Percentiles rank a stretch among this genome's conserved stretches.
phyloP scores from a whole-genome alignment of 2,888 invertebrate genomes.

The Drosophila flavopinicola region DNA sequence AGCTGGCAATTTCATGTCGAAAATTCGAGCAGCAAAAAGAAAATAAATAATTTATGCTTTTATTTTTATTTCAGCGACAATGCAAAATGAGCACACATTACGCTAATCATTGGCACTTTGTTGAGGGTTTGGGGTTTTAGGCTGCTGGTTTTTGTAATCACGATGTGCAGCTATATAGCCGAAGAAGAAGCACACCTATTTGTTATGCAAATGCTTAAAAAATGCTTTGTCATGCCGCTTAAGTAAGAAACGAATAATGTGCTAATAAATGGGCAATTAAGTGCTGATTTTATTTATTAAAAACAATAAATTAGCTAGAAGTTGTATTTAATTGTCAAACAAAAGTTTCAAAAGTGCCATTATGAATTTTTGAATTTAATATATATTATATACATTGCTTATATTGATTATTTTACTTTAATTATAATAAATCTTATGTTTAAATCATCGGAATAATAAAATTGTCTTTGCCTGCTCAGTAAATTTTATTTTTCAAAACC shows the following conservation, averaged over 20 bases:
- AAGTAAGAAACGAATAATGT: too few relatives aligned
- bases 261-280: too few relatives aligned
- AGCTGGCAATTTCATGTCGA: conserved; percentile 40
- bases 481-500: too few relatives aligned
- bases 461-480: neutral
- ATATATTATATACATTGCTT: too few relatives aligned
- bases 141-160: too few relatives aligned
- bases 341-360: too few relatives aligned
- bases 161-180: too few relatives aligned
- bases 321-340: too few relatives aligned
- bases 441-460: neutral
- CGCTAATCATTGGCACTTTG: conserved; percentile 34
- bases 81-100: conserved; percentile 35
- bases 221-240: too few relatives aligned
- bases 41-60: conserved; percentile 42
- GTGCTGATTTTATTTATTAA: too few relatives aligned
- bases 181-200: neutral
- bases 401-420: neutral
- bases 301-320: too few relatives aligned
- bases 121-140: neutral
- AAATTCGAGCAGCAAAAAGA: conserved; percentile 11
- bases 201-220: neutral
- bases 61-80: conserved; percentile 24
- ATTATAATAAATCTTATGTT: neutral
- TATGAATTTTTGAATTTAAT: too few relatives aligned